Evolutionary conservation across 2,888 invertebrate genomes (phyloP), one percentile per base, ranked within the genome.

Genomic region (Diarsia dahlii): DNA sequence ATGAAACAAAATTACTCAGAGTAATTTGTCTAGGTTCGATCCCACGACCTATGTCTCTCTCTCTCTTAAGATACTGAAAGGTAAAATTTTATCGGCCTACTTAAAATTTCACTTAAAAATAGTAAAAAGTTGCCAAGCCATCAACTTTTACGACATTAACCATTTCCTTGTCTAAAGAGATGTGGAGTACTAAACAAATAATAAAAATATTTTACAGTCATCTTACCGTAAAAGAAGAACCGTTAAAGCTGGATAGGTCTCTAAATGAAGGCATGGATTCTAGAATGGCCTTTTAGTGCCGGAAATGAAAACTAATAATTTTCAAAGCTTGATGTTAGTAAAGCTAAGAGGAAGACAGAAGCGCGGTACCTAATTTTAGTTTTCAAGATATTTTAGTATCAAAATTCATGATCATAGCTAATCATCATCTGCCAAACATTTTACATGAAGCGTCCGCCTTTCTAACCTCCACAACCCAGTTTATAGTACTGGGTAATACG

Each of bases 121-220:
- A 60, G n/a, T 28, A 66, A 56, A 64, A 65, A n/a, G n/a, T 68
- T 54, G n/a, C 1, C 56, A 52, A 50, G 50, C 45, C 18, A 58
- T 68, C 50, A 76, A 18, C 13, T 76, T 77, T 76, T 76, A 77
- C 23, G 28, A 45, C 45, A 50, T 69, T 23, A 58, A 20, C 68
- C 56, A 58, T 69, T 69, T 77, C 76, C 76, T 76, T 28, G 54
- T 50, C 45, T 68, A 68, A 64, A 46, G 69, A 77, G 69, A 68
- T 28, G 63, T 15, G 10, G 28, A 56, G 68, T 64, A 34, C 69
- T 77, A 76, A 77, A 69, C 69, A 76, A 69, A 69, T 64, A 67
- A 76, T 76, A 76, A 63, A 76, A 76, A 76, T 56, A 56, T 69
- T 76, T 77, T 45, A 76, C 34, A 69, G 50, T 76, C 56, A 69